A percentile compares a stretch with the other conserved stretches of the same genome.
Evolutionary conservation across 2,888 invertebrate species (phyloP).

Genomic region (Eupithecia abbreviata): DNA sequence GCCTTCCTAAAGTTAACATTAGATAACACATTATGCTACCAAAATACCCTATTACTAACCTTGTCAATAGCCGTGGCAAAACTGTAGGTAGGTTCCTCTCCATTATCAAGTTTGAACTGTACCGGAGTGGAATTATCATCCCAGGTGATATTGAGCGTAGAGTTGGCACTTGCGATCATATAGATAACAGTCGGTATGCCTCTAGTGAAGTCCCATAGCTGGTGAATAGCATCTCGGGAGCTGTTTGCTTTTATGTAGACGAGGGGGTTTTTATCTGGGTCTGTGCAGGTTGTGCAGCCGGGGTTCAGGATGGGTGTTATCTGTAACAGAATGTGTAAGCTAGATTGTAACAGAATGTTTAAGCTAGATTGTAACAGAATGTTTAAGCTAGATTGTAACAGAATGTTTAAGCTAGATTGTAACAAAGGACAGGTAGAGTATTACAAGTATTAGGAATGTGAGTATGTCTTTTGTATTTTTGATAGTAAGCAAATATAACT

Average conservation of each 20-base stretch:
- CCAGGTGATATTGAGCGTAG: slow-evolving; percentile 79
- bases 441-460: not conserved
- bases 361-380: not conserved
- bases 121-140: slow-evolving; percentile 43
- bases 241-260: slow-evolving; percentile 84
- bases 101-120: slow-evolving; percentile 66
- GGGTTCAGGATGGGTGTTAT: slow-evolving; percentile 68
- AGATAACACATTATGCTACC: not conserved
- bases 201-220: slow-evolving; percentile 86
- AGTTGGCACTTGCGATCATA: slow-evolving; percentile 75
- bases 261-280: slow-evolving; percentile 65
- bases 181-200: slow-evolving; percentile 84
- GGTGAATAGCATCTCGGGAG: slow-evolving; percentile 84
- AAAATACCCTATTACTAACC: slow-evolving; percentile 61
- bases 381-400: not conserved
- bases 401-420: not conserved
- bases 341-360: not conserved
- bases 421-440: no score
- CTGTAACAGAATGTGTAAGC: slow-evolving; percentile 52
- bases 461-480: no score
- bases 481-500: no score
- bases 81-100: slow-evolving; percentile 77
- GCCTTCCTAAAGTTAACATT: not conserved
- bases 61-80: slow-evolving; percentile 85
- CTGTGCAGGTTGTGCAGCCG: slow-evolving; percentile 61